Percentiles rank a stretch among this genome's conserved stretches.
phyloP scores from a whole-genome alignment of 2,888 invertebrate species.

The Phorcus lineatus region DNA sequence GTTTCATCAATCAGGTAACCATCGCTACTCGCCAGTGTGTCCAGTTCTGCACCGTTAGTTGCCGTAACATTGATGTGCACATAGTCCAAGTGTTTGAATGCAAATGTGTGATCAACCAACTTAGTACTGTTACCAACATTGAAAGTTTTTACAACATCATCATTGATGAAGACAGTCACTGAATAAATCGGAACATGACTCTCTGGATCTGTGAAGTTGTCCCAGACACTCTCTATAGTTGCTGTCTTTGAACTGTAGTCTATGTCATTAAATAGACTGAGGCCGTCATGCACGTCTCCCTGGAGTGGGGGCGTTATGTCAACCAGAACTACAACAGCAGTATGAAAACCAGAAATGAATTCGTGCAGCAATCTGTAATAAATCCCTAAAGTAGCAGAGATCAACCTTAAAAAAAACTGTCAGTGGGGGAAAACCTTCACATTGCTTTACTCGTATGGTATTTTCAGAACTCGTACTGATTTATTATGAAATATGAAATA shows the following conservation, averaged over 20 bases:
- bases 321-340: background rate
- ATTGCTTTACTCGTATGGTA: no score
- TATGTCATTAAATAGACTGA: background rate
- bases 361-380: no score
- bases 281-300: background rate
- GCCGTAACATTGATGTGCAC: slow-evolving; percentile 43
- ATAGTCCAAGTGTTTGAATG: slow-evolving; percentile 36
- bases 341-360: no score
- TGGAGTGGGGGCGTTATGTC: background rate
- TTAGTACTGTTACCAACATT: slow-evolving; percentile 29
- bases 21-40: slow-evolving; percentile 35
- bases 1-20: no score
- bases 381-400: no score
- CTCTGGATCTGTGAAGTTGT: background rate
- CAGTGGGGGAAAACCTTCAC: no score
- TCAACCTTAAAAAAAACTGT: no score
- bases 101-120: slow-evolving; percentile 38
- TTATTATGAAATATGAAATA: no score
- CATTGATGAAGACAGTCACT: slow-evolving; percentile 45
- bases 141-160: slow-evolving; percentile 40
- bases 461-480: no score
- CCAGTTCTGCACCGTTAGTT: slow-evolving; percentile 52
- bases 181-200: slow-evolving; percentile 36
- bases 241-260: background rate
- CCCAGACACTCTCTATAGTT: background rate